Conservation (phyloP, 2,797 vertebrate species). For the Rhinophrynus dorsalis region DNA sequence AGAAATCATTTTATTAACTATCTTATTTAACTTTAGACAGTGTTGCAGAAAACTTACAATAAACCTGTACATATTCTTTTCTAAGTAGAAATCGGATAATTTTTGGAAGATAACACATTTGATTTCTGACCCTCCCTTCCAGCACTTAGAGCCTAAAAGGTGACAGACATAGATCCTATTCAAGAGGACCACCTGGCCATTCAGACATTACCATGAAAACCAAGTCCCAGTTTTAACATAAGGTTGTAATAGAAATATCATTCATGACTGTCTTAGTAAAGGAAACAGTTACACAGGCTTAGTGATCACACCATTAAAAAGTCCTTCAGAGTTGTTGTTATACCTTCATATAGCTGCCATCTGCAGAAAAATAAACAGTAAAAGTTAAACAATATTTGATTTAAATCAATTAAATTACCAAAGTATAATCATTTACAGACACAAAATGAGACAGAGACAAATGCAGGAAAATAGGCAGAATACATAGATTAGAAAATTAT, state of each 20-base stretch:
- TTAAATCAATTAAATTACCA: background rate
- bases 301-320: background rate
- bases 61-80: background rate
- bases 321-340: background rate
- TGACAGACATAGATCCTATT: slow-evolving; percentile 37
- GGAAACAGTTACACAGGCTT: slow-evolving; percentile 1
- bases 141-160: slow-evolving; percentile 50
- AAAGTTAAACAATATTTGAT: background rate
- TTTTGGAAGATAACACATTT: background rate
- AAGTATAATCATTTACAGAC: background rate
- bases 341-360: background rate
- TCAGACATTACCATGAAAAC: slow-evolving; percentile 24
- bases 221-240: slow-evolving; percentile 15
- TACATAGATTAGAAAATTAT: too few relatives aligned
- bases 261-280: slow-evolving; percentile 4
- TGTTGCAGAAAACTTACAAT: background rate
- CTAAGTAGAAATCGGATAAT: background rate
- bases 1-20: background rate
- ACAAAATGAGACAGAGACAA: background rate
- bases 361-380: background rate
- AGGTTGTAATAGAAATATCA: slow-evolving; percentile 32
- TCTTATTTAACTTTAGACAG: background rate
- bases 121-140: slow-evolving; percentile 47
- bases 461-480: too few relatives aligned
- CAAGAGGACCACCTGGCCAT: slow-evolving; percentile 42